These are phyloP conservation scores for Sesia bembeciformis DNA, from an alignment of 2,888 invertebrate genomes.

Conservation along the genomic window DNA sequence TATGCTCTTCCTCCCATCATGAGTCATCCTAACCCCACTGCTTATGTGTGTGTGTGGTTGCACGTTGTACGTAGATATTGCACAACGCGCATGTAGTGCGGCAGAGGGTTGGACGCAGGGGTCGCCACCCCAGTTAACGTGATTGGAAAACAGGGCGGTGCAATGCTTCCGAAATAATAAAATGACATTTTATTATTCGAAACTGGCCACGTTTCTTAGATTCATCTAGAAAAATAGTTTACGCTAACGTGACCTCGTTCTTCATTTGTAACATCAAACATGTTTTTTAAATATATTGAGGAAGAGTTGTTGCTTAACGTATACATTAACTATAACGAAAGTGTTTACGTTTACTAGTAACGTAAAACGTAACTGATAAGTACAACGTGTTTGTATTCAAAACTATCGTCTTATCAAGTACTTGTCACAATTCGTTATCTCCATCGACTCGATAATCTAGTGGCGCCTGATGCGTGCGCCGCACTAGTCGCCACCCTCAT, in stretches of 20 bases:
- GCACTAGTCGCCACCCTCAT: slow-evolving; percentile 39
- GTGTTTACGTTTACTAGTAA: too few relatives aligned
- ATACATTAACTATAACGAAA: too few relatives aligned
- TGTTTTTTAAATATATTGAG: too few relatives aligned
- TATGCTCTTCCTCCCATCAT: neutral
- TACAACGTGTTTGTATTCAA: neutral
- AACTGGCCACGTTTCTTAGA: too few relatives aligned
- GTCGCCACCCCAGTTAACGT: slow-evolving; percentile 37
- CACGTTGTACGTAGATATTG: slow-evolving; percentile 28
- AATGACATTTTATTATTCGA: too few relatives aligned
- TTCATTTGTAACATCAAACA: too few relatives aligned
- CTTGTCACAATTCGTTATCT: neutral
- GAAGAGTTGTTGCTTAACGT: too few relatives aligned
- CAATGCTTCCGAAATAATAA: slow-evolving; percentile 18
- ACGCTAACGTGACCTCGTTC: too few relatives aligned
- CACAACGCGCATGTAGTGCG: slow-evolving; percentile 28
- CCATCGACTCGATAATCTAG: slow-evolving; percentile 49
- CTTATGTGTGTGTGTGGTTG: slow-evolving; percentile 16
- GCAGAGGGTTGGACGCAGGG: slow-evolving; percentile 25
- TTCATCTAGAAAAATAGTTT: too few relatives aligned
- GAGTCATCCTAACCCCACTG: neutral
- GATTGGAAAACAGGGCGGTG: slow-evolving; percentile 52
- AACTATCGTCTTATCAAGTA: neutral
- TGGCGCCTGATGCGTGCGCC: slow-evolving; percentile 48
- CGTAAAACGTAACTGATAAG: too few relatives aligned